Evolutionary conservation across 2,113 vertebrate genomes (phyloP), one percentile per base, ranked within the genome.

Genomic region (Archocentrus centrarchus): DNA sequence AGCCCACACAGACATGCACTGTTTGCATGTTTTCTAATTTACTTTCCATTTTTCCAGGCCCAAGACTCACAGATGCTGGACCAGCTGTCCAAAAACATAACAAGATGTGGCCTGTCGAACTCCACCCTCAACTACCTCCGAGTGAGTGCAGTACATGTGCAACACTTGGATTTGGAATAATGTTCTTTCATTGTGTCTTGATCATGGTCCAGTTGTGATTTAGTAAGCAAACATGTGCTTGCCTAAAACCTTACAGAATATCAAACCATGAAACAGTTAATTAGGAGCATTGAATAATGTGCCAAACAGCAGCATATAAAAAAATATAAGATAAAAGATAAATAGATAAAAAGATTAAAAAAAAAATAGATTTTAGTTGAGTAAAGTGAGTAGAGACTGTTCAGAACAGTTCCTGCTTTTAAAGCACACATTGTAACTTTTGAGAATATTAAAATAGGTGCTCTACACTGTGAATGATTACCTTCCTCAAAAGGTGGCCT

Each of bases 91-190:
- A 99, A 99, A 97, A 99, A 99, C 93, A 99, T 99, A 93, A 99
- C 98, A 79, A 97, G 98, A 93, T 99, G 98, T 95, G 98, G 98
- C 92, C 96, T 99, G 91, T 98, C 98, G 78, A 99, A 99, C 95
- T 99, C 98, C 93, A 99, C 98, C 87, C 97, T 99, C 81, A 99
- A 99, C 98, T 99, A 99, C 98, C 98, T 99, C 98, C 97, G 98
- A 97, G 98, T 99, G 79, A 91, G 94, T 93, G 5, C 9, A 58
- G 7, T 50, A 24, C 64, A 24, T 3, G 2, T 10, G 22, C 17
- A 60, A 24, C 35, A 44, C 62, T 11, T 79, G 27, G 15, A 30
- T 30, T 53, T 73, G 17, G 44, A 53, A 73, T 55, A 55, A 9
- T 55, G 18, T 73, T 14, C 3, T 73, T 55, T 73, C 18, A 7